These are phyloP conservation scores for Zalophus californianus DNA, from an alignment of 2,797 vertebrate species.

Conservation along the genomic window DNA sequence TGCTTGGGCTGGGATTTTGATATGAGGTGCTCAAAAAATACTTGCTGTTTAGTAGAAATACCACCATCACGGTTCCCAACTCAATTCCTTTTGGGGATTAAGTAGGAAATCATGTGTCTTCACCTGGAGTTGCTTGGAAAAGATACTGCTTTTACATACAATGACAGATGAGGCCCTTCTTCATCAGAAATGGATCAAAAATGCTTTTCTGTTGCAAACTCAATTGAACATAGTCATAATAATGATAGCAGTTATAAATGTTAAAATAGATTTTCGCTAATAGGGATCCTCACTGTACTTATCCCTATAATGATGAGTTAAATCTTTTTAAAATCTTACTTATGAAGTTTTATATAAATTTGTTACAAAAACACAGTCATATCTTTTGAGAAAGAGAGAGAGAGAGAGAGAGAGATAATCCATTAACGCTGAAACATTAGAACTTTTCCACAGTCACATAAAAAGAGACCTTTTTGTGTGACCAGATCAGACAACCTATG, in stretches of 20 bases:
- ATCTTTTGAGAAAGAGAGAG: not conserved
- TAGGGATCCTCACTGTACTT: not conserved
- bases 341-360: not conserved
- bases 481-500: not conserved
- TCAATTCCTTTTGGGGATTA: constrained; percentile 18
- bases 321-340: not conserved
- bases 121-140: not conserved
- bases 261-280: not conserved
- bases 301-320: not conserved
- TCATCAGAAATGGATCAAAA: not conserved
- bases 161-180: not conserved
- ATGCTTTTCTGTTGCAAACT: not conserved
- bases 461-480: constrained; percentile 1
- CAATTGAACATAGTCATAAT: not conserved
- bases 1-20: not conserved
- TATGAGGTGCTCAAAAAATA: not conserved
- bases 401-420: not conserved
- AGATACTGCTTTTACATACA: not conserved
- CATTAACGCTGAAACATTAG: not conserved
- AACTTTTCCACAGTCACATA: not conserved
- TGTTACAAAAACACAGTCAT: not conserved
- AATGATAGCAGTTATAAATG: not conserved
- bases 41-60: not conserved
- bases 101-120: constrained; percentile 5
- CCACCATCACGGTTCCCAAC: not conserved